Evolutionary conservation across 2,797 vertebrate species (phyloP).

Genomic region (Siniperca obscura): DNA sequence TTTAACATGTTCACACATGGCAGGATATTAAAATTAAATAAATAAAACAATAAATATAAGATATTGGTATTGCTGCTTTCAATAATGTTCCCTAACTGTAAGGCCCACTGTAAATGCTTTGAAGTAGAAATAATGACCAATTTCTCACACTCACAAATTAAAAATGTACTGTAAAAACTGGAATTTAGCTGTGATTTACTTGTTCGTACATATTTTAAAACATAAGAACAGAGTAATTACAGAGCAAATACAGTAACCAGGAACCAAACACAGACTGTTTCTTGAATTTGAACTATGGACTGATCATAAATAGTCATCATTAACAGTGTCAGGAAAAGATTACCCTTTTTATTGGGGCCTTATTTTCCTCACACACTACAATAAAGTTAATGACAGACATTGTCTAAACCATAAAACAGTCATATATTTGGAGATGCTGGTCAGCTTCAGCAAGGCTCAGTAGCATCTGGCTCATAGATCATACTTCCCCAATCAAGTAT

Average conservation of each 20-base stretch:
- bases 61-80: conserved; percentile 4
- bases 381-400: conserved; percentile 87
- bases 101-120: background rate
- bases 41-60: conserved; percentile 13
- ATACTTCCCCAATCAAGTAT: conserved; percentile 52
- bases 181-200: conserved; percentile 12
- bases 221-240: background rate
- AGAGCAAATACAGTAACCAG: conserved; percentile 50
- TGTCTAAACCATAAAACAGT: conserved; percentile 84
- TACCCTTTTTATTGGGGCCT: conserved; percentile 84
- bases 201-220: background rate
- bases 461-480: conserved; percentile 74
- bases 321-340: conserved; percentile 85
- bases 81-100: conserved; percentile 45
- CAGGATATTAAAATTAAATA: conserved; percentile 7
- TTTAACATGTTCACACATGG: conserved; percentile 33
- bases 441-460: conserved; percentile 77
- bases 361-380: conserved; percentile 83
- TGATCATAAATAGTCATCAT: conserved; percentile 83
- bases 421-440: conserved; percentile 82
- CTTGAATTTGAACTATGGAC: conserved; percentile 76
- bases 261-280: conserved; percentile 56
- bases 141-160: background rate
- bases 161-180: background rate
- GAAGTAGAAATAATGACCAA: background rate